Conservation (phyloP, 2,888 invertebrate genomes). For the Papilio demoleus region DNA sequence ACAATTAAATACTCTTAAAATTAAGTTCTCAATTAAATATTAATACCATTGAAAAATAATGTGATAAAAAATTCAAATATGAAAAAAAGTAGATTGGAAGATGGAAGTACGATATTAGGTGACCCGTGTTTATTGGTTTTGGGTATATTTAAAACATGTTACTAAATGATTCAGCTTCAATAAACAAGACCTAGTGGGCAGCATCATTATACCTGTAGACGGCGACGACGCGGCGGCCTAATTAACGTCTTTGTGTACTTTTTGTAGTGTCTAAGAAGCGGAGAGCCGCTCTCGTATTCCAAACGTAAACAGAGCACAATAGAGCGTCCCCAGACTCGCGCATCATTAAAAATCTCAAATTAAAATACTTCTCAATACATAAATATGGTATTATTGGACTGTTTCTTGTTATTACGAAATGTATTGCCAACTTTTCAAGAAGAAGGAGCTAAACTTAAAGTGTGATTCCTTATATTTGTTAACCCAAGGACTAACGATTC, state of each 20-base stretch:
- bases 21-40: too few relatives aligned
- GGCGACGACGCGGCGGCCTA: background rate
- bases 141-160: background rate
- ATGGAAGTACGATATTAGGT: too few relatives aligned
- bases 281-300: conserved; percentile 4
- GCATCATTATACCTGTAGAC: conserved; percentile 14
- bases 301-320: conserved; percentile 21
- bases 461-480: too few relatives aligned
- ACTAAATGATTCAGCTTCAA: conserved; percentile 1
- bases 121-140: too few relatives aligned
- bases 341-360: conserved; percentile 35
- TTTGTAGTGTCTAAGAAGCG: conserved; percentile 28
- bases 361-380: background rate
- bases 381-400: background rate
- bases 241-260: conserved; percentile 23
- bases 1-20: too few relatives aligned
- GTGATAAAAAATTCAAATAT: too few relatives aligned
- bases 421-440: too few relatives aligned
- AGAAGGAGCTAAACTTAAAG: too few relatives aligned
- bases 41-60: too few relatives aligned
- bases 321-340: background rate
- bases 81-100: too few relatives aligned
- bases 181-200: conserved; percentile 8
- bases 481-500: too few relatives aligned
- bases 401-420: background rate